These are phyloP conservation scores for Brachionus sp. DNA, from an alignment of 1,140 invertebrate genomes.

Conservation along the genomic window DNA sequence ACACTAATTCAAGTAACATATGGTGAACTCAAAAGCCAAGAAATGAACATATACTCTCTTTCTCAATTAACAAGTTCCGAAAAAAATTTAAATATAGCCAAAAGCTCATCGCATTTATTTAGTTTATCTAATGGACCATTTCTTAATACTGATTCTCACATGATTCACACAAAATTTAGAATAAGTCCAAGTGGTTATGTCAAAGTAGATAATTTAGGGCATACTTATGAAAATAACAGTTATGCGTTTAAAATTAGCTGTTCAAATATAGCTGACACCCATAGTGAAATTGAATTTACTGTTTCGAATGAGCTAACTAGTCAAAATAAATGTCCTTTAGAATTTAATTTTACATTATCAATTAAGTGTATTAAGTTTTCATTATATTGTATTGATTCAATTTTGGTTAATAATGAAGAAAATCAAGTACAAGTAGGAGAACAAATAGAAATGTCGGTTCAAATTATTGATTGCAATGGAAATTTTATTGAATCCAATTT, in stretches of 20 bases:
- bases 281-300: not conserved
- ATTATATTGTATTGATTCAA: too few species aligned
- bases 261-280: not conserved
- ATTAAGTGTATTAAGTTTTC: too few species aligned
- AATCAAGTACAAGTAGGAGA: not conserved
- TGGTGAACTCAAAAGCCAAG: not conserved
- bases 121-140: conserved; percentile 16
- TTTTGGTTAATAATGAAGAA: conserved; percentile 30
- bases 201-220: not conserved
- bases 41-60: not conserved
- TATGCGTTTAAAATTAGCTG: not conserved
- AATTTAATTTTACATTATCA: not conserved
- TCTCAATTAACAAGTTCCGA: not conserved
- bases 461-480: conserved; percentile 1
- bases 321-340: conserved; percentile 1
- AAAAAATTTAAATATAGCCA: not conserved
- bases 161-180: not conserved
- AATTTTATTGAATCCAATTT: conserved; percentile 7
- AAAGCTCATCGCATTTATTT: not conserved
- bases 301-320: not conserved
- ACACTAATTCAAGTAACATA: not conserved
- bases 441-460: not conserved
- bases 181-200: not conserved
- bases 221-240: not conserved
- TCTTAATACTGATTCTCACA: not conserved